phyloP scores from a whole-genome alignment of 2,113 vertebrate species.

The Ailurus styani region DNA sequence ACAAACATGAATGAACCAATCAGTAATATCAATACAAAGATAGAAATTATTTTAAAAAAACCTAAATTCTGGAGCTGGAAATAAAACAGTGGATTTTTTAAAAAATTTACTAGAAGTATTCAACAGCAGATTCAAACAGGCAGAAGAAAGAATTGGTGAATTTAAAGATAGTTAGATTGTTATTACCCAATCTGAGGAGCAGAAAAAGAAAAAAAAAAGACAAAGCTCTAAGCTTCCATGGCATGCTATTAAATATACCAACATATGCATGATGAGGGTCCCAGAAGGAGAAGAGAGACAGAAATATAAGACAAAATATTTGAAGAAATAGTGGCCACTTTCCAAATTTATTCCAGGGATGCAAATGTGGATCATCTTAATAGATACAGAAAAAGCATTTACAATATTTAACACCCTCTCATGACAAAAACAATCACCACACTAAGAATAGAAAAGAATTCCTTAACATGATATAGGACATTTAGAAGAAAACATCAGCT shows the following conservation, averaged over 20 bases:
- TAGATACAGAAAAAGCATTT: background rate
- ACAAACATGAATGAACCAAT: background rate
- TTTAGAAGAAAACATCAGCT: background rate
- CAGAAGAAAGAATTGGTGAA: background rate
- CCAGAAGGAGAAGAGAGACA: background rate
- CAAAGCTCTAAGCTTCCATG: background rate
- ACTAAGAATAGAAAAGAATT: background rate
- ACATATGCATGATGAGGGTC: background rate
- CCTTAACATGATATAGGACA: background rate
- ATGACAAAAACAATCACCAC: background rate
- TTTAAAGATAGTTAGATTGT: background rate
- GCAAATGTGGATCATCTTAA: background rate
- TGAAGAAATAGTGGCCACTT: background rate
- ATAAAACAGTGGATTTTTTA: background rate
- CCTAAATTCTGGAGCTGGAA: background rate
- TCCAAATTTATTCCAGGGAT: background rate
- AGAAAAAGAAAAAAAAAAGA: background rate
- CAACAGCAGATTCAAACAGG: background rate
- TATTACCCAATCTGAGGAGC: background rate
- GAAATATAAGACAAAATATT: background rate
- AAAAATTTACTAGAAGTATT: background rate
- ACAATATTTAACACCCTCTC: background rate
- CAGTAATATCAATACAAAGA: background rate
- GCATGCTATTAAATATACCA: background rate
- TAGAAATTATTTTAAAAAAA: background rate